Conservation (phyloP, 2,888 invertebrate genomes). For the Athalia rosae region DNA sequence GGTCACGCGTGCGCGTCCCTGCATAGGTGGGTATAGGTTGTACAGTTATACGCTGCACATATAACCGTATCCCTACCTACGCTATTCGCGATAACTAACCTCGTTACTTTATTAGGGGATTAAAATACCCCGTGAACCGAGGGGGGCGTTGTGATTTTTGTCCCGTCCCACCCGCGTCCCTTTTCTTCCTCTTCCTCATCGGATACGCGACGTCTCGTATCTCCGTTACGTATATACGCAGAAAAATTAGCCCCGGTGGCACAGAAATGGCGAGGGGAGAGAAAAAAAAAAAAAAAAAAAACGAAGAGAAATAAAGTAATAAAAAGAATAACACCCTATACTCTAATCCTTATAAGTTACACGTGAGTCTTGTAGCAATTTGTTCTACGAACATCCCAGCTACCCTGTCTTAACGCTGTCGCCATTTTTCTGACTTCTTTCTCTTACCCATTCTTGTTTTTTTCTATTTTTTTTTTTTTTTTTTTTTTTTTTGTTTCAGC, state of each 20-base stretch:
- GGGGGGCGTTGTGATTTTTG: conserved; percentile 40
- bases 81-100: conserved; percentile 7
- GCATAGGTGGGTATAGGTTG: too few species aligned
- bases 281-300: too few species aligned
- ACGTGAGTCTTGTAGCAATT: conserved; percentile 60
- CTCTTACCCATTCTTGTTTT: background rate
- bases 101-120: conserved; percentile 41
- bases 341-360: conserved; percentile 59
- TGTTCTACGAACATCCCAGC: conserved; percentile 58
- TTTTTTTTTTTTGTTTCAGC: too few species aligned
- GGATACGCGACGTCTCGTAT: background rate
- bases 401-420: conserved; percentile 54
- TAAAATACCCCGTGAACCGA: conserved; percentile 19
- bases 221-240: too few species aligned
- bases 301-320: background rate
- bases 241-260: background rate
- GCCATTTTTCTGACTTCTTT: conserved; percentile 32
- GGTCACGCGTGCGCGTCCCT: background rate
- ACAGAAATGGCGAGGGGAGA: conserved; percentile 7
- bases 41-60: too few species aligned
- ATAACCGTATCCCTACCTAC: background rate
- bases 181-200: conserved; percentile 3
- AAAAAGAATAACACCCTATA: conserved; percentile 36
- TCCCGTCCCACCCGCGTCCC: background rate
- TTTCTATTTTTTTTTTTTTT: conserved; percentile 47